phyloP scores from a whole-genome alignment of 2,888 invertebrate genomes.

The Nymphalis urticae region DNA sequence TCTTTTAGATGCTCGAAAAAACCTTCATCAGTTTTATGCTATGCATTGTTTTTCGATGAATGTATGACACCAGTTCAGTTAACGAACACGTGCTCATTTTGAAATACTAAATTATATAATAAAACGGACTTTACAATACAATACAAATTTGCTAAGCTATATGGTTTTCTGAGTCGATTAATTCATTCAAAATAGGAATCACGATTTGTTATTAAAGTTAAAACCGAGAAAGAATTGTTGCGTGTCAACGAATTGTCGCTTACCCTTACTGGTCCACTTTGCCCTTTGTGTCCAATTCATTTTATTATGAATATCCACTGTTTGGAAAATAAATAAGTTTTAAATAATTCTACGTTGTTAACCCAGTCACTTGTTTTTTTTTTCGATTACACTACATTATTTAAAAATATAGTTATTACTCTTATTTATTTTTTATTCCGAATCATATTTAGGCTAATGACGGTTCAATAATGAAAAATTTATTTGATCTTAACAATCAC shows the following conservation, averaged over 20 bases:
- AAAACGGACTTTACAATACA: no score
- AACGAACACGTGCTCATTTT: neutral
- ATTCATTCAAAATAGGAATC: slow-evolving; percentile 54
- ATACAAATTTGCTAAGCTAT: no score
- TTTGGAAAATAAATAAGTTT: neutral
- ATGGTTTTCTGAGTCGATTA: slow-evolving; percentile 39
- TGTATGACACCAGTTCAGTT: neutral
- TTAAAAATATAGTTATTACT: slow-evolving; percentile 7
- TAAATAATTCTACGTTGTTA: neutral
- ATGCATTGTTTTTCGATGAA: neutral
- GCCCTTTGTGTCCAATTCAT: slow-evolving; percentile 60
- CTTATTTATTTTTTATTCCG: neutral
- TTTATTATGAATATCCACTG: slow-evolving; percentile 50
- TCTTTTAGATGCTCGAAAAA: slow-evolving; percentile 37
- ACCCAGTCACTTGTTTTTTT: neutral
- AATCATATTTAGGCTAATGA: slow-evolving; percentile 18
- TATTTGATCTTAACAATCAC: slow-evolving; percentile 28
- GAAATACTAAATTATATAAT: neutral
- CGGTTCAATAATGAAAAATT: slow-evolving; percentile 20
- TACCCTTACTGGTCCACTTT: slow-evolving; percentile 60
- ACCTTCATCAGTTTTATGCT: slow-evolving; percentile 26
- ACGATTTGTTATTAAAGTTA: slow-evolving; percentile 49
- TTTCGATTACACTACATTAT: slow-evolving; percentile 5
- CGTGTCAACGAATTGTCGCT: slow-evolving; percentile 59
- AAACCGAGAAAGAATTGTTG: slow-evolving; percentile 63